Evolutionary conservation across 2,113 vertebrate genomes (phyloP).

Genomic region (Pavo muticus): DNA sequence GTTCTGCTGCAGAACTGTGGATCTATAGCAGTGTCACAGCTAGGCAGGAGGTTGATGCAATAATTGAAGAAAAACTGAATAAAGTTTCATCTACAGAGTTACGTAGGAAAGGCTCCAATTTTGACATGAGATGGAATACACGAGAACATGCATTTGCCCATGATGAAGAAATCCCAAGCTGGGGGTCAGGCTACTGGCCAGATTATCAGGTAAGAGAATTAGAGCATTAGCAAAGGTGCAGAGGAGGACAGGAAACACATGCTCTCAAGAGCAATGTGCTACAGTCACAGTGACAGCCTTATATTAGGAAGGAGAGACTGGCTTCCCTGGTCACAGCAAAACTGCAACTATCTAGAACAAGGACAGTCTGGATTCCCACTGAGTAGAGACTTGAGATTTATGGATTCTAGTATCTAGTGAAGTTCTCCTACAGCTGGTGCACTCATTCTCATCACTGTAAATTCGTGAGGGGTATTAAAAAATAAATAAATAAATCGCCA

Average conservation of each 20-base stretch:
- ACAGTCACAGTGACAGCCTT: not conserved
- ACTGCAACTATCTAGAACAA: not conserved
- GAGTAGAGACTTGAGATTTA: not conserved
- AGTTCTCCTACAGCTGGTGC: not conserved
- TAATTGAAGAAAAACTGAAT: not conserved
- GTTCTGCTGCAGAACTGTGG: not conserved
- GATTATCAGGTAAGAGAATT: not conserved
- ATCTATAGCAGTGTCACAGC: not conserved
- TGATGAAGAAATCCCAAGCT: not conserved
- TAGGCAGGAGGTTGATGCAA: not conserved
- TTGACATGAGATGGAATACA: not conserved
- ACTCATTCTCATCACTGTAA: not conserved
- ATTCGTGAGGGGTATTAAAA: not conserved
- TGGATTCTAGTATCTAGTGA: not conserved
- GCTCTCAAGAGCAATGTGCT: not conserved
- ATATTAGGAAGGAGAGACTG: not conserved
- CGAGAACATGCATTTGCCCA: not conserved
- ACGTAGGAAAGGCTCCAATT: not conserved
- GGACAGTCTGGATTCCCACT: not conserved
- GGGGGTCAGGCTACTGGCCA: not conserved
- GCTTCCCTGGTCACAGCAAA: not conserved
- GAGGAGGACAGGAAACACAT: rapidly evolving
- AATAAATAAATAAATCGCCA: not conserved
- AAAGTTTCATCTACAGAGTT: not conserved
- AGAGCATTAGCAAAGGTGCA: not conserved